These are phyloP conservation scores for Achlya flavicornis DNA, from an alignment of 2,888 invertebrate species.

Conservation along the genomic window DNA sequence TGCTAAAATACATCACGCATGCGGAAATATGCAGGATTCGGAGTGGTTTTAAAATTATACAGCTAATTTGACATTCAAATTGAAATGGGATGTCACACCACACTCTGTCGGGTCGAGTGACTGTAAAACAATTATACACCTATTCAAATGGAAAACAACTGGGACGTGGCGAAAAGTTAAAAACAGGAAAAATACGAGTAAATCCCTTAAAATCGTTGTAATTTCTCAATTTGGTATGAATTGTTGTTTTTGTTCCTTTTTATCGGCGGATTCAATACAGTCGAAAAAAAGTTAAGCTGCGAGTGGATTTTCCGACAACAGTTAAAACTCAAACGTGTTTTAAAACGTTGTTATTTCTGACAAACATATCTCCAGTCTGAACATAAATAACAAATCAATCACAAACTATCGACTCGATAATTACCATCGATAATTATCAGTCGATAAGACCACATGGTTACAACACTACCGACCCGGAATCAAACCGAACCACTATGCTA, in stretches of 20 bases:
- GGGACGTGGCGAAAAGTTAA: conserved; percentile 10
- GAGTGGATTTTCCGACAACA: background rate
- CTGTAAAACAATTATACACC: conserved; percentile 60
- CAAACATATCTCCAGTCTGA: too few species aligned
- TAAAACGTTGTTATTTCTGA: background rate
- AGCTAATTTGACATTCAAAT: conserved; percentile 55
- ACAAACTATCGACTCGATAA: background rate
- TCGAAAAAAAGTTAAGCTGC: background rate
- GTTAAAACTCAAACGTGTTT: background rate
- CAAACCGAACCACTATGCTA: conserved; percentile 57
- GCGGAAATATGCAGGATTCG: conserved; percentile 56
- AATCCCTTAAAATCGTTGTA: background rate
- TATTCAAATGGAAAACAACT: conserved; percentile 44
- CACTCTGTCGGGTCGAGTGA: conserved; percentile 33
- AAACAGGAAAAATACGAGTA: conserved; percentile 5
- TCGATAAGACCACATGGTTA: conserved; percentile 21
- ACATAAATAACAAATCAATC: background rate
- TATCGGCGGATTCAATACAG: background rate
- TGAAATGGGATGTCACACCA: conserved; percentile 55
- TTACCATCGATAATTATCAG: conserved; percentile 18
- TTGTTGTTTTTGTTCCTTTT: background rate
- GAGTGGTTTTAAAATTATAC: conserved; percentile 56
- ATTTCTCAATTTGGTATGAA: conserved; percentile 10
- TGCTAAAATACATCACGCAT: conserved; percentile 31
- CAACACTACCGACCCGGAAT: conserved; percentile 35